phyloP scores from a whole-genome alignment of 1,140 invertebrate species.

The Lasioglossum baleicum region DNA sequence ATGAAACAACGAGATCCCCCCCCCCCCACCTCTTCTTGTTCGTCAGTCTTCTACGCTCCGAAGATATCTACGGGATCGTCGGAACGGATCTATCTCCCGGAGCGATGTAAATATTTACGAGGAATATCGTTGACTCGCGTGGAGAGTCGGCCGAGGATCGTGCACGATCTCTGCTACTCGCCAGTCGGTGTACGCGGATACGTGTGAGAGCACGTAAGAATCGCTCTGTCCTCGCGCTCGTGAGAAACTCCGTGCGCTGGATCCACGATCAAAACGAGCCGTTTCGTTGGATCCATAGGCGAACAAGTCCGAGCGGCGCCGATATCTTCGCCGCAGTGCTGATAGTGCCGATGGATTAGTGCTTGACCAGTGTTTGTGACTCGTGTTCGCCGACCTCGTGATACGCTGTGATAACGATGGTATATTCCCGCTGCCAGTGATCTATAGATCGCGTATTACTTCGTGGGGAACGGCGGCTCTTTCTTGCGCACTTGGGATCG shows the following conservation, averaged over 20 bases:
- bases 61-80: constrained; percentile 20
- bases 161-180: constrained; percentile 19
- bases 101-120: constrained; percentile 44
- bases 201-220: constrained; percentile 28
- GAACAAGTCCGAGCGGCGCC: no score
- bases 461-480: no score
- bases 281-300: no score
- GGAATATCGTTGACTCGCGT: constrained; percentile 29
- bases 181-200: constrained; percentile 35
- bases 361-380: background rate
- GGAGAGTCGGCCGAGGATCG: constrained; percentile 17
- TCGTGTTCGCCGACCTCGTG: background rate
- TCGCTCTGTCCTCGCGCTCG: constrained; percentile 11
- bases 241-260: constrained; percentile 17
- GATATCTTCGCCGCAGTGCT: no score
- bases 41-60: no score
- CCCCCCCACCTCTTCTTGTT: no score
- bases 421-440: no score
- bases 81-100: constrained; percentile 25
- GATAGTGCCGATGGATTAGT: no score
- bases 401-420: no score
- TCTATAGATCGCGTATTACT: no score
- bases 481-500: no score
- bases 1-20: background rate
- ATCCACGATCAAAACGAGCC: background rate